Evolutionary conservation across 1,140 invertebrate species (phyloP).

Genomic region (Araneus ventricosus): DNA sequence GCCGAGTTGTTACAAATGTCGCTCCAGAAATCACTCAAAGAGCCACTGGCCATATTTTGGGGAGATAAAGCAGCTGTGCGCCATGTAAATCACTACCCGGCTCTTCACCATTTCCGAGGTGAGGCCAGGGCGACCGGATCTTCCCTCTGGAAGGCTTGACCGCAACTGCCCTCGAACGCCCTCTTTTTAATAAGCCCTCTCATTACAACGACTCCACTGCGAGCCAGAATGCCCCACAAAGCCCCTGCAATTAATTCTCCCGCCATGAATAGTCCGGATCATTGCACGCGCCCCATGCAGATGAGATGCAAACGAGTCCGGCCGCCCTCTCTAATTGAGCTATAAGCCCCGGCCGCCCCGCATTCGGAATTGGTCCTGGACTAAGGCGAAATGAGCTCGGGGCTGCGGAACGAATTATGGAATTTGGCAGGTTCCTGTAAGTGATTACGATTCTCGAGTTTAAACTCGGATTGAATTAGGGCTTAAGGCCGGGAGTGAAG

Average conservation of each 20-base stretch:
- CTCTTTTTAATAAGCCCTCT: slow-evolving; percentile 33
- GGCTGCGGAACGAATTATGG: slow-evolving; percentile 31
- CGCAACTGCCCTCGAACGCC: neutral
- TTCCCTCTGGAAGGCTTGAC: neutral
- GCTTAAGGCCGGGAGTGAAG: neutral
- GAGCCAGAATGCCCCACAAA: neutral
- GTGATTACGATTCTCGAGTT: slow-evolving; percentile 29
- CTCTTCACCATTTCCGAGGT: neutral
- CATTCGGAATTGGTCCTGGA: slow-evolving; percentile 1
- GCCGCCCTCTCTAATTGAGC: slow-evolving; percentile 44
- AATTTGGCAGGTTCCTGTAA: slow-evolving; percentile 37
- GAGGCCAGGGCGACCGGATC: neutral
- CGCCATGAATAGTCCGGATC: slow-evolving; percentile 47
- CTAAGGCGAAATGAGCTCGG: neutral
- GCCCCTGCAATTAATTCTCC: slow-evolving; percentile 28
- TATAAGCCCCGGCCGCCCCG: neutral
- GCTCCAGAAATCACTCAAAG: too few relatives aligned
- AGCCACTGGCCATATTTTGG: too few relatives aligned
- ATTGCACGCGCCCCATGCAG: slow-evolving; percentile 46
- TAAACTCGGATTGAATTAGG: slow-evolving; percentile 28
- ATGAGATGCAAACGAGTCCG: slow-evolving; percentile 47
- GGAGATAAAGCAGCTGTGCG: too few relatives aligned
- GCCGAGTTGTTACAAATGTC: too few relatives aligned
- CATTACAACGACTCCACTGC: neutral
- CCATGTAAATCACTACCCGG: too few relatives aligned